These are phyloP conservation scores for Poeciliopsis retropinna DNA, from an alignment of 2,113 vertebrate genomes.

Conservation along the genomic window DNA sequence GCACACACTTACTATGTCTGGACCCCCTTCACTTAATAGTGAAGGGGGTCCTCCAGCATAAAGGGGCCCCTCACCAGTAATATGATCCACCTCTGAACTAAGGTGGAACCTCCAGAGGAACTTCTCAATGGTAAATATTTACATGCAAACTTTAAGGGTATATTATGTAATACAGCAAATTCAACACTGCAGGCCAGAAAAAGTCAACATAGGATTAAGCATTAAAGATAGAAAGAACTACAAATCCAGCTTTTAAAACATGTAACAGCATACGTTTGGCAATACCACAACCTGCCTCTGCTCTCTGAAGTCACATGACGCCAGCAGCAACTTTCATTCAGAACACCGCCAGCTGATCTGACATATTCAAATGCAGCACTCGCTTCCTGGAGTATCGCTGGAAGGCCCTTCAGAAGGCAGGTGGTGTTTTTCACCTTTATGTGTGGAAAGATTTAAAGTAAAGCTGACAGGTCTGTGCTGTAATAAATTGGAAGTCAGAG, in stretches of 20 bases:
- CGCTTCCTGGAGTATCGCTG: conserved; percentile 4
- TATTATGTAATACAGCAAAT: conserved; percentile 3
- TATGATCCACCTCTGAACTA: conserved; percentile 50
- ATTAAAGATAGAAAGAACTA: neutral
- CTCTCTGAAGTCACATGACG: neutral
- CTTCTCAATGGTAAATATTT: conserved; percentile 27
- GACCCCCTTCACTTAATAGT: conserved; percentile 33
- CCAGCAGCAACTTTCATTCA: conserved; percentile 34
- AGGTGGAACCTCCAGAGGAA: conserved; percentile 49
- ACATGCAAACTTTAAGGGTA: conserved; percentile 11
- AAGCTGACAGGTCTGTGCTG: conserved; percentile 11
- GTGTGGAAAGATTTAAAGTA: conserved; percentile 4
- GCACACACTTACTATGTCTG: conserved; percentile 3
- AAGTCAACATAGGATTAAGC: neutral
- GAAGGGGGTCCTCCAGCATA: conserved; percentile 27
- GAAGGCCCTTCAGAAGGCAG: conserved; percentile 5
- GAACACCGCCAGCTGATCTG: conserved; percentile 20
- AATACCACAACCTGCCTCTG: conserved; percentile 4
- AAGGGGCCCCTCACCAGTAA: conserved; percentile 60
- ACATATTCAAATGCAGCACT: conserved; percentile 27
- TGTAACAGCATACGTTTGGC: neutral
- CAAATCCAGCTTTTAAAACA: neutral
- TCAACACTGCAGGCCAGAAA: neutral
- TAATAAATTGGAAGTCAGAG: conserved; percentile 26
- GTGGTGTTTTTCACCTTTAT: conserved; percentile 19